phyloP scores from a whole-genome alignment of 2,797 vertebrate genomes.

The Mus spretus region DNA sequence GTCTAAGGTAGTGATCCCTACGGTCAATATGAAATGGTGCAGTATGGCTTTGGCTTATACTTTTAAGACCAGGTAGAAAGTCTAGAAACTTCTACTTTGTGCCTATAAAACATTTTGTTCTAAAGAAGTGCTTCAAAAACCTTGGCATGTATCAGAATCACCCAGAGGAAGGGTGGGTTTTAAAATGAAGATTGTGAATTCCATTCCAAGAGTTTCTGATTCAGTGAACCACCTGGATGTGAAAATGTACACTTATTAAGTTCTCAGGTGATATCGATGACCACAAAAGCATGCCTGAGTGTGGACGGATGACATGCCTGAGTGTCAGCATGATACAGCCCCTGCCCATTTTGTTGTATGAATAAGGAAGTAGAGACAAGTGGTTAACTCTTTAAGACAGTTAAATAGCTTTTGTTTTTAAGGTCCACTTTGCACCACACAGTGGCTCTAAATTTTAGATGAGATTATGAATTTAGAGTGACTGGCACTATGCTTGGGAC shows the following conservation, averaged over 20 bases:
- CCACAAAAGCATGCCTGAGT: not conserved
- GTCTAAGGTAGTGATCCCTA: not conserved
- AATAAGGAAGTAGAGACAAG: not conserved
- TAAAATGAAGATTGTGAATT: not conserved
- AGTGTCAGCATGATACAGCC: not conserved
- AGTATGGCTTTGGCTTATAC: not conserved
- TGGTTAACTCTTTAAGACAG: not conserved
- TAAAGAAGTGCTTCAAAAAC: not conserved
- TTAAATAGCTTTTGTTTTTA: not conserved
- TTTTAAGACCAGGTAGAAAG: not conserved
- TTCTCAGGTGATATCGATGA: not conserved
- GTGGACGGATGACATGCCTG: not conserved
- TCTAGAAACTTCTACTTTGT: not conserved
- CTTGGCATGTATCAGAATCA: not conserved
- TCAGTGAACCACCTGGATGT: not conserved
- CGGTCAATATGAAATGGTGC: not conserved
- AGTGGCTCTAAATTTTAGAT: conserved; percentile 47
- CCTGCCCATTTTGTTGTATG: not conserved
- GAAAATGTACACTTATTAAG: not conserved
- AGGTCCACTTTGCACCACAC: not conserved
- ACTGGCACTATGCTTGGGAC: not conserved
- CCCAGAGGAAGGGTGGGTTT: not conserved
- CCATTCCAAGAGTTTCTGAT: not conserved
- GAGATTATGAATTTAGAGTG: not conserved
- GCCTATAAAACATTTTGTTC: not conserved